Evolutionary conservation across 2,797 vertebrate genomes (phyloP), one percentile per base, ranked within the genome.

Genomic region (Myotis myotis): DNA sequence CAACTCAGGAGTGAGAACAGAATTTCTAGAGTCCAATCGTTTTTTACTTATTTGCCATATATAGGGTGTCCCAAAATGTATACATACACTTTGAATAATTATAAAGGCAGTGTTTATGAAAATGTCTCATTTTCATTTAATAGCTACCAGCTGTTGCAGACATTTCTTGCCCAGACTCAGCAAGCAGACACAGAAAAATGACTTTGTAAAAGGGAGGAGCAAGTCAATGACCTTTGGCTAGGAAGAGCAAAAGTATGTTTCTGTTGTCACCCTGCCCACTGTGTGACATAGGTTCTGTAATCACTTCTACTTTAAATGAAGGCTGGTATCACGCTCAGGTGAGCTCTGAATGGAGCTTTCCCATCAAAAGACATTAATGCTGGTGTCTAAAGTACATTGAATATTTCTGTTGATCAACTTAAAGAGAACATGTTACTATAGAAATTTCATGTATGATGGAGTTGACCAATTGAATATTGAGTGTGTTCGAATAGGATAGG

Each of bases 221-320:
- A 97, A 95, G 95, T 97, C 82, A 94, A 96, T 98, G 97, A 96
- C 96, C 92, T 95, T n/a, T 55, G 88, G 92, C 97, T 97, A 98
- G 97, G 93, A 97, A 96, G 96, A 97, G 95, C 97, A 91, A 97
- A 98, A 97, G 95, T 95, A 87, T 97, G 95, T 97, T 97, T 97
- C 98, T 98, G 79, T 66, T 98, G 97, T 96, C 96, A 80, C 97
- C 97, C 94, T 97, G 96, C 97, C 96, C 17, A 8, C 11, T 22
- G 8, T 41, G 38, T 96, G 93, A 82, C 95, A 95, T 82, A 10
- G 15, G 71, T 93, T 98, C 96, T 98, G 96, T 97, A 98, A 97
- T 87, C 83, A 8, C 72, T 60, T 97, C 68, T 93, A 72, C 85
- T 95, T 94, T 95, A 96, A 81, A 91, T 98, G 95, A 95, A 97